These are phyloP conservation scores for Lepisosteus osseus DNA, from an alignment of 2,113 vertebrate genomes.

Conservation along the genomic window DNA sequence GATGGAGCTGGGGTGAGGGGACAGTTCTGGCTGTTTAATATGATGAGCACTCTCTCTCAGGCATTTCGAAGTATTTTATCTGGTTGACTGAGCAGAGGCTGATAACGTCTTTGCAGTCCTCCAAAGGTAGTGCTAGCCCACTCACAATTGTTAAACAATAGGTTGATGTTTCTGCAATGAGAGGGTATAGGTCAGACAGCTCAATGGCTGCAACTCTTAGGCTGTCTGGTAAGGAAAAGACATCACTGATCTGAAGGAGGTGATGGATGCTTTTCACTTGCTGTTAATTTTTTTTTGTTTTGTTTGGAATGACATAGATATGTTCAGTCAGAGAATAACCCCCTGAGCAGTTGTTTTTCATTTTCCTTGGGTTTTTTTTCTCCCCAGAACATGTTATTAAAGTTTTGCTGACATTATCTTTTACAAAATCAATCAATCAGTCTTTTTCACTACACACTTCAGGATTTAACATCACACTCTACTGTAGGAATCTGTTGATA, in stretches of 20 bases:
- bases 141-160: slow-evolving; percentile 83
- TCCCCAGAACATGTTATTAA: not conserved
- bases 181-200: slow-evolving; percentile 73
- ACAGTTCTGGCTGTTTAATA: slow-evolving; percentile 70
- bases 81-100: slow-evolving; percentile 68
- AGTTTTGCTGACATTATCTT: not conserved
- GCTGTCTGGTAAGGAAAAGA: slow-evolving; percentile 73
- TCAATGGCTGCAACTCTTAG: slow-evolving; percentile 79
- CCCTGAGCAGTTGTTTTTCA: not conserved
- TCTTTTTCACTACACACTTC: too few species aligned
- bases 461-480: too few species aligned
- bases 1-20: slow-evolving; percentile 33
- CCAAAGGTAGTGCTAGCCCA: slow-evolving; percentile 79
- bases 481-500: too few species aligned
- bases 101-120: slow-evolving; percentile 75
- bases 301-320: slow-evolving; percentile 4
- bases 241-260: slow-evolving; percentile 24
- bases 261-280: slow-evolving; percentile 11
- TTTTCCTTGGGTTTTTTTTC: not conserved
- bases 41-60: slow-evolving; percentile 70
- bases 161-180: slow-evolving; percentile 71
- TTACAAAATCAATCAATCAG: too few species aligned
- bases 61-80: slow-evolving; percentile 70
- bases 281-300: slow-evolving; percentile 4
- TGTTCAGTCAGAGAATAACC: not conserved